Conservation (phyloP, 2,113 vertebrate species). For the Hylia prasina region DNA sequence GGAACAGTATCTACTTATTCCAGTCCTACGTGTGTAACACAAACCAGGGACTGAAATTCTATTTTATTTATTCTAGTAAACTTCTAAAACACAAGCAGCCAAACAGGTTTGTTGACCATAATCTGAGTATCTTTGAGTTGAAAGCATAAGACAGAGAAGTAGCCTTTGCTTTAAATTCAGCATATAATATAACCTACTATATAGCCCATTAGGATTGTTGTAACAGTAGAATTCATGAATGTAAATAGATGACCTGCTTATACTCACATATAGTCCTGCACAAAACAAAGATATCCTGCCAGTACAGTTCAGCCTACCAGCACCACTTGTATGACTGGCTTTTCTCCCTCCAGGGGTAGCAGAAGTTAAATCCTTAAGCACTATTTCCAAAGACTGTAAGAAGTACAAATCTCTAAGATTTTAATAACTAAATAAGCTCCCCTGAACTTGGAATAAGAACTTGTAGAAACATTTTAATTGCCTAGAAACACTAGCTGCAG, state of each 20-base stretch:
- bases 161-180: background rate
- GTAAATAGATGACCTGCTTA: background rate
- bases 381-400: background rate
- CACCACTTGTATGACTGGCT: background rate
- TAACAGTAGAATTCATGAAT: background rate
- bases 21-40: background rate
- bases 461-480: background rate
- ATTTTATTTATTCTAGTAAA: background rate
- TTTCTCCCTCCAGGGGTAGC: background rate
- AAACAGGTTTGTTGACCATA: background rate
- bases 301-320: background rate
- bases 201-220: background rate
- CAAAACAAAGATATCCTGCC: background rate
- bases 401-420: background rate
- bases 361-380: constrained; percentile 19
- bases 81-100: background rate
- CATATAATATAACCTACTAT: background rate
- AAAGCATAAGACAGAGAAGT: background rate
- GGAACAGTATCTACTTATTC: background rate
- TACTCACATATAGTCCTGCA: background rate
- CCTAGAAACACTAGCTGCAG: background rate
- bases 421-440: constrained; percentile 1
- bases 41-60: background rate
- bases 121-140: background rate
- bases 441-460: background rate